Base-by-base conservation (phyloP, 2,797 vertebrate species). In the Sphenopsis melanotis region DNA sequence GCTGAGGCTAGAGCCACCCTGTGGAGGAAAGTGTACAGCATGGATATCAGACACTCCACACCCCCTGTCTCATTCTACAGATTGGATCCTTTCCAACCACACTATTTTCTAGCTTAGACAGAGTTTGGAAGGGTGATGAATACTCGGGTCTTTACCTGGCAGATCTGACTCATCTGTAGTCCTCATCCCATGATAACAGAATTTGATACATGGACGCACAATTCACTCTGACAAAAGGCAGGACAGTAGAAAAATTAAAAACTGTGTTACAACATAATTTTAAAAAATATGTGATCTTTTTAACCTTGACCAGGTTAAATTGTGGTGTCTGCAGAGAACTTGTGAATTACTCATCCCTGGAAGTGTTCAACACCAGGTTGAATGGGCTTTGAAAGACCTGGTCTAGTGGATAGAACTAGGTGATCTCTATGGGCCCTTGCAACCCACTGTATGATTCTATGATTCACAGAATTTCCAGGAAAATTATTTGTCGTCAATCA, bases 381-480 rank as follows among this genome's bases (percentile, higher is more conserved):
- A 26, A n/a, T 0, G 4, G 30, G 12, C 18, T 53, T 47, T 71
- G 39, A 53, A 34, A 0, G 0, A 15, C 18, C 15, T 53, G 46
- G 10, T 64, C n/a, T 32, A 34, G 29, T 26, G 42, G 6, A 26
- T 36, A 6, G 39, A 44, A 52, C 12, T 9, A 34, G 24, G 11
- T 23, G 30, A 71, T 36, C 39, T 65, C 46, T 59, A 52, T 47
- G 22, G 18, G 6, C 26, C n/a, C 15, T 64, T 71, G 30, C 34
- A 64, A 64, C 5, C 5, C 50, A 27, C 44, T 59, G 8, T 44
- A 32, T 20, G 7, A 65, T 34, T 36, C 21, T 15, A 7, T 21
- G 26, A 59, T 65, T 65, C 22, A 32, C 3, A 55, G n/a, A 80
- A 86, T 64, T 87, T 12, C 3, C 27, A 42, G 29, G 20, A 87